Evolutionary conservation across 2,797 vertebrate species (phyloP).

Genomic region (Hapalemur alaotrensis): DNA sequence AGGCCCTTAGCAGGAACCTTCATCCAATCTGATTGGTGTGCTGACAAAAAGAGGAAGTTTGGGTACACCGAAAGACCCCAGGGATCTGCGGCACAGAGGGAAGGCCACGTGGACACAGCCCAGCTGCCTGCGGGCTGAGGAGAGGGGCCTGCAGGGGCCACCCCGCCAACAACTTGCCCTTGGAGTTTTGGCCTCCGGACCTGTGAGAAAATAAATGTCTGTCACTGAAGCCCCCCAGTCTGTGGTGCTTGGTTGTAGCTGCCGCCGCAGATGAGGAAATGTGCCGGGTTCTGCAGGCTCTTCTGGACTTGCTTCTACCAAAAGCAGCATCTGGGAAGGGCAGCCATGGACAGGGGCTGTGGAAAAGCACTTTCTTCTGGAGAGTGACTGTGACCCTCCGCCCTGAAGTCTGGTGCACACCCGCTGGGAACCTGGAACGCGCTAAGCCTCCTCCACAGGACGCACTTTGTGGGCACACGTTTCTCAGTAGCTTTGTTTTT

Average conservation of each 20-base stretch:
- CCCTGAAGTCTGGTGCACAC: accelerated
- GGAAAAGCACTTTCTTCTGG: neutral
- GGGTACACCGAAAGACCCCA: accelerated
- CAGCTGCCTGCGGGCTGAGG: accelerated
- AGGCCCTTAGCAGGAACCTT: too few species aligned
- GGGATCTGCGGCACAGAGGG: accelerated
- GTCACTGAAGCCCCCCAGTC: accelerated
- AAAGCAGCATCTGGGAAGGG: neutral
- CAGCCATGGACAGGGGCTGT: neutral
- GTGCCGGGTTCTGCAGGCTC: neutral
- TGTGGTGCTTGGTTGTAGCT: accelerated
- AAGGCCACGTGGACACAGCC: accelerated
- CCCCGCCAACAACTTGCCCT: accelerated
- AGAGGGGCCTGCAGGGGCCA: too few species aligned
- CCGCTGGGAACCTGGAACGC: neutral
- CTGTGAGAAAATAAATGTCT: accelerated
- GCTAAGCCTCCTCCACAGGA: neutral
- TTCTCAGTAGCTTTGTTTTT: neutral
- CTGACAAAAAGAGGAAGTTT: neutral
- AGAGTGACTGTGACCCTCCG: accelerated
- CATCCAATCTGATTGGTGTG: accelerated
- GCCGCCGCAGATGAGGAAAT: accelerated
- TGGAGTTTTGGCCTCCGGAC: neutral
- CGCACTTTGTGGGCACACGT: neutral
- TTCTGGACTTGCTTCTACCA: neutral